Base-by-base conservation (phyloP, 2,888 invertebrate species). In the Ypsolopha scabrella region DNA sequence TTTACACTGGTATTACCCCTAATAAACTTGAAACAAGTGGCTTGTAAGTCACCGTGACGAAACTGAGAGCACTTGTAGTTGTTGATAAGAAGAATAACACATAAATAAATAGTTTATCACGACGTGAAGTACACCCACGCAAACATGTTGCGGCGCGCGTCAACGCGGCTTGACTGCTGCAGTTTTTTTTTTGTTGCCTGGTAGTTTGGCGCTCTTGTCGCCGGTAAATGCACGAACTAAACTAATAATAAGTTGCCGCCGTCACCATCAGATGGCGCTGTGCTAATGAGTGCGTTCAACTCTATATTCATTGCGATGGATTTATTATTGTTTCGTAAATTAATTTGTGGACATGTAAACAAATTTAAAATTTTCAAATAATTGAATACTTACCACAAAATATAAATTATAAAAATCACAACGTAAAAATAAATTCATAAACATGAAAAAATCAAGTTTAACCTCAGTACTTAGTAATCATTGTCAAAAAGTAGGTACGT, bases 131-230 rank as follows among this genome's bases (percentile, higher is more conserved):
- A 82, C 80, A 75, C 80, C 78, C 72, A 75, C 78, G 72, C 79
- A 76, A 74, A 67, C 78, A 81, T 78, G 76, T 71, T 77, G 71
- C 76, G 71, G 76, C 82, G 80, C 82, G 80, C 79, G 78, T 75
- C 80, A 82, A 81, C 83, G 83, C 82, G 81, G 83, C 83, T 81
- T 83, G 83, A 82, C 85, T 86, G 81, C 79, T 77, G 77, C 77
- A 78, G 80, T 78, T 34, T 33, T 39, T 48, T 24, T 14, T 78
- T 72, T 75, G 75, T 67, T 74, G 77, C 70, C 64, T 81, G 80
- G 80, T 79, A 81, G 74, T 72, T 78, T 64, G 76, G 80, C 82
- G 83, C 80, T 68, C 58, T 55, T 41, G 41, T 39, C 51, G 41
- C 56, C 60, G 75, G 67, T 56, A 56, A 57, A 55, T 63, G 50